These are phyloP conservation scores for Oxytorus armatus DNA, from an alignment of 2,888 invertebrate species.

Conservation along the genomic window DNA sequence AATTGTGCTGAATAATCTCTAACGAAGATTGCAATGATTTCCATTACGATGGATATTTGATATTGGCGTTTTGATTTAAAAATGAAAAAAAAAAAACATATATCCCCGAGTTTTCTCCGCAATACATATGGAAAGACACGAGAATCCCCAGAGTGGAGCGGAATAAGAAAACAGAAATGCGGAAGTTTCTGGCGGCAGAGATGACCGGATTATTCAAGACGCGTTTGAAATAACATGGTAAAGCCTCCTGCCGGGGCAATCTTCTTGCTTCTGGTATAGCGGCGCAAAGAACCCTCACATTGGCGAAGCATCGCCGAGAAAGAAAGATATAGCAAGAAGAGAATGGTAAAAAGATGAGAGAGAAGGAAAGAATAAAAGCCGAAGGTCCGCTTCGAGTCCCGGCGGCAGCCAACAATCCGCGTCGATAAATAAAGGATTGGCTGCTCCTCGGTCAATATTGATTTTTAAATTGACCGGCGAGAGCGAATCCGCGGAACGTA, in stretches of 20 bases:
- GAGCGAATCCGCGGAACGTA: slow-evolving; percentile 79
- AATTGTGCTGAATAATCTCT: too few relatives aligned
- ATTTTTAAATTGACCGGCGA: slow-evolving; percentile 84
- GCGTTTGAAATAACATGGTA: slow-evolving; percentile 81
- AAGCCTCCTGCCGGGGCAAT: slow-evolving; percentile 70
- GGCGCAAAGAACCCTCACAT: slow-evolving; percentile 10
- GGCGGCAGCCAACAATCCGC: slow-evolving; percentile 79
- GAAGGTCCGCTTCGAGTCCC: slow-evolving; percentile 52
- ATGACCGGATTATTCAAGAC: slow-evolving; percentile 82
- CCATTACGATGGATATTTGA: too few relatives aligned
- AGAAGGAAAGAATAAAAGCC: slow-evolving; percentile 38
- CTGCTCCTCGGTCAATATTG: slow-evolving; percentile 84
- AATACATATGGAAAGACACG: background rate
- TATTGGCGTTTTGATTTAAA: too few relatives aligned
- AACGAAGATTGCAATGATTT: too few relatives aligned
- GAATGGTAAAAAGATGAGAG: slow-evolving; percentile 40
- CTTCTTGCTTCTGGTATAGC: slow-evolving; percentile 63
- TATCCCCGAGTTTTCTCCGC: background rate
- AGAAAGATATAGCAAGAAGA: slow-evolving; percentile 62
- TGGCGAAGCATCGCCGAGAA: slow-evolving; percentile 72
- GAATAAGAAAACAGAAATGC: slow-evolving; percentile 37
- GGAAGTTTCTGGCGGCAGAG: slow-evolving; percentile 54
- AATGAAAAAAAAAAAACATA: too few relatives aligned
- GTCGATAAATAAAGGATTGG: slow-evolving; percentile 83
- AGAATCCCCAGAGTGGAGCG: background rate